Conservation (phyloP, 2,797 vertebrate species). For the Enteromius viviparus region DNA sequence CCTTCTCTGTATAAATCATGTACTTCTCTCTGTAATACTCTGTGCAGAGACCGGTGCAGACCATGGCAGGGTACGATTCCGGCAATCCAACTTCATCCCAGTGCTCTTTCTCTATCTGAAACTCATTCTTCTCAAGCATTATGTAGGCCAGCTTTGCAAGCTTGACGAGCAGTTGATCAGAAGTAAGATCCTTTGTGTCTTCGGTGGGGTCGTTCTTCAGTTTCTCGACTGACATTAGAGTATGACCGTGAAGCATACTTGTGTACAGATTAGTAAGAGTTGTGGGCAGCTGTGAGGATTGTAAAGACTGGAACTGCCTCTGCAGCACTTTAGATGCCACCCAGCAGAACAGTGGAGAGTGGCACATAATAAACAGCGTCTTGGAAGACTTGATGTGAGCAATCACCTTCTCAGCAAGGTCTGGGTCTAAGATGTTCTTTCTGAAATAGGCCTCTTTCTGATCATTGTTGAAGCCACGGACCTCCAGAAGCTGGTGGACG, state of each 20-base stretch:
- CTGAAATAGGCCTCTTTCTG: slow-evolving; percentile 74
- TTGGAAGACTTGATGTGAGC: slow-evolving; percentile 65
- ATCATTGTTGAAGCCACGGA: slow-evolving; percentile 71
- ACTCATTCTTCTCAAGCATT: slow-evolving; percentile 67
- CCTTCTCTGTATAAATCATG: slow-evolving; percentile 65
- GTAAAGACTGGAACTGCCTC: slow-evolving; percentile 50
- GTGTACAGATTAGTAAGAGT: slow-evolving; percentile 76
- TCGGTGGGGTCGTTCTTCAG: slow-evolving; percentile 45
- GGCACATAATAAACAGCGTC: slow-evolving; percentile 79
- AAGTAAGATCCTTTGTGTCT: slow-evolving; percentile 14
- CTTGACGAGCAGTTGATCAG: slow-evolving; percentile 68
- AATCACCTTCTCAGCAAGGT: slow-evolving; percentile 68
- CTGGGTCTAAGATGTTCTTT: slow-evolving; percentile 66
- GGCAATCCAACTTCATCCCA: slow-evolving; percentile 55
- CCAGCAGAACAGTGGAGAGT: slow-evolving; percentile 75
- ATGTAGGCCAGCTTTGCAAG: slow-evolving; percentile 71
- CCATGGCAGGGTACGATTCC: slow-evolving; percentile 53
- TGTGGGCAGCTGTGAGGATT: slow-evolving; percentile 57
- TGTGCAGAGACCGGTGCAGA: slow-evolving; percentile 67
- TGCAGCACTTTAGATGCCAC: slow-evolving; percentile 65
- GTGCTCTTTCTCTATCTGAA: slow-evolving; percentile 55
- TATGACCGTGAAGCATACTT: slow-evolving; percentile 67
- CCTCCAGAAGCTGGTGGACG: slow-evolving; percentile 62
- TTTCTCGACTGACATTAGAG: slow-evolving; percentile 43
- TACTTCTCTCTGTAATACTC: slow-evolving; percentile 62